Base-by-base conservation (phyloP, 2,888 invertebrate genomes). In the Heliconius ismenius region DNA sequence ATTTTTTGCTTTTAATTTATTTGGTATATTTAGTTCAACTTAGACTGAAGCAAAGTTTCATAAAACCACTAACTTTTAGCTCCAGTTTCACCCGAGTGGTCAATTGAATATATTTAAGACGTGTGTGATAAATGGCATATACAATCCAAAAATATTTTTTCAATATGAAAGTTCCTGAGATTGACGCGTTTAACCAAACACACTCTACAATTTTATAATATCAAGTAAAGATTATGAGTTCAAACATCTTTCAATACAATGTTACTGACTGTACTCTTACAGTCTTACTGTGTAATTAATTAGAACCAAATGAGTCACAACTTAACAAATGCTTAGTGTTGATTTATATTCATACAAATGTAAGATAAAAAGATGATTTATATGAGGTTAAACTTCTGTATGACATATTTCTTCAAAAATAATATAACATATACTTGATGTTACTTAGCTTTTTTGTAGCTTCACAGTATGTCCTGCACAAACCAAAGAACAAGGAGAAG, bases 221-320 rank as follows among this genome's bases (percentile, higher is more conserved):
- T 54, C 21, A 54, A 54, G 54, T 21, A 21, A n/a, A 54, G 10
- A 58, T 58, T 9, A n/a, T 58, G 58, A 65, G 11, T 13, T 36
- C n/a, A 32, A 36, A 4, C n/a, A n/a, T 36, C 36, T 7, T 13
- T n/a, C 3, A 43, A 43, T 24, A 67, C 24, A 43, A 15, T 67
- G 67, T 67, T 24, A 26, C 2, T 15, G 67, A 43, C 63, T 63
- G 73, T 73, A 73, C 73, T 62, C 32, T 75, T 26, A 72, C 54
- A 39, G 64, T 62, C 24, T 75, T 26, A 72, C 54, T 58, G 60
- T 49, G 60, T 73, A 67, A 79, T 74, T 70, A 76, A 78, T 76
- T 74, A 69, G 75, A 70, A 76, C 64, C 64, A 70, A 79, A 70
- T 79, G 79, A 78, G 60, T 80, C 79, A 80, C 62, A 68, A 62